Evolutionary conservation across 2,888 invertebrate genomes (phyloP), one percentile per base, ranked within the genome.

Genomic region (Parapristionchus giblindavisi): DNA sequence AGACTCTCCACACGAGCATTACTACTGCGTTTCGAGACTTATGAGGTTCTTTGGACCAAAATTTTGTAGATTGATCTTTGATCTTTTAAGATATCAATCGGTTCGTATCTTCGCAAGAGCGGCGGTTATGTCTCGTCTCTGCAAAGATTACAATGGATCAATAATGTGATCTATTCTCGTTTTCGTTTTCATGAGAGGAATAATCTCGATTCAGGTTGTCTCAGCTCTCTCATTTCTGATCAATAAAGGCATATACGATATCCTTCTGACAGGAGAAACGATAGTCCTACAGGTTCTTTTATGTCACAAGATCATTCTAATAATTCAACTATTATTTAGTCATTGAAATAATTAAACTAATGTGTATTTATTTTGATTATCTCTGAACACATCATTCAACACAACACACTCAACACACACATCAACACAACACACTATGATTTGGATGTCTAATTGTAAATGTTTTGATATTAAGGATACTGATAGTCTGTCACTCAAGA

Each of bases 171-270:
- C 43, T 43, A 43, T 14, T 14, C 11, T 8, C 17, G 17, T 54
- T 54, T 6, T 14, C 6, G 17, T 17, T n/a, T 6, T 54, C 54
- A 27, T 14, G 6, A 24, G 6, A 14, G 14, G n/a, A 54, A 60
- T 32, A 2, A 34, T n/a, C 60, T 32, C 38, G 17, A 66, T 66
- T 48, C 52, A 68, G 70, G 32, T 38, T 3, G 36, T 56, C 56
- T 71, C 70, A 38, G 70, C 70, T 29, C 56, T 71, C 56, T 40
- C 40, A 54, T 71, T 71, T 40, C 54, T 71, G 34, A 56, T 40
- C 29, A 29, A 56, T 21, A 17, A 27, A n/a, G 43, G 43, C 40
- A 43, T 17, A 24, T 38, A 17, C 56, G 24, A 29, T 14, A 40
- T 56, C 21, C 70, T 71, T 17, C 56, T 71, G 34, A 71, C 38